Base-by-base conservation (phyloP, 2,888 invertebrate species). In the Smittia sp. region DNA sequence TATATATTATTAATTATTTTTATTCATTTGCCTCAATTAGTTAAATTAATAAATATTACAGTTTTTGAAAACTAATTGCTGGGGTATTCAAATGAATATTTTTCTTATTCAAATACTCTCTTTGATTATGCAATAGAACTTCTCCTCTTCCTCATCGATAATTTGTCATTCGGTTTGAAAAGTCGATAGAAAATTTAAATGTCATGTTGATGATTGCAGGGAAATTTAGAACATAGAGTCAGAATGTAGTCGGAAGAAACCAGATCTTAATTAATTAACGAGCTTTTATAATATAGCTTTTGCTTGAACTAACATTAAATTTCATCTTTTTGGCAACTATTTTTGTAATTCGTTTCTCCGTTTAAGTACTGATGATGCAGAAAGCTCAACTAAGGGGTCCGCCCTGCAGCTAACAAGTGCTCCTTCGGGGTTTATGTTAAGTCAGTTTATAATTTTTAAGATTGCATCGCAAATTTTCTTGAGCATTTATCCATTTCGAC, bases 251-350 rank as follows among this genome's bases (percentile, higher is more conserved):
- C 24, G 27, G 63, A 24, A 63, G 27, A 63, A 63, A 63, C 27
- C 63, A 63, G 63, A 63, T 63, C 63, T 63, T 63, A 63, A 63
- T 27, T 63, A 27, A 58, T 46, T 22, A 58, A 58, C 22, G 22
- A 3, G 6, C 11, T 46, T 46, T 13, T 58, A 58, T 58, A 13
- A 4, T 58, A 22, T 27, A 63, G 4, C 38, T 62, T 58, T 38
- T 18, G 24, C 62, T 72, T 72, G 62, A 72, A 72, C 72, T 72
- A 72, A 72, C 72, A 72, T 72, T 62, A 63, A 63, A 6, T 22
- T 25, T 63, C 63, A 24, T 20, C 52, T 66, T 70, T 72, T 72
- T 72, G 72, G 72, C 72, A 72, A 72, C 72, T 72, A 62, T 72
- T 24, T 72, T 38, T 72, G 72, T 72, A 58, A 58, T 58, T 63